Percentiles rank a stretch among this genome's conserved stretches.
These are phyloP conservation scores for Ennomos erosarius DNA, from an alignment of 2,888 invertebrate species.

Conservation along the genomic window DNA sequence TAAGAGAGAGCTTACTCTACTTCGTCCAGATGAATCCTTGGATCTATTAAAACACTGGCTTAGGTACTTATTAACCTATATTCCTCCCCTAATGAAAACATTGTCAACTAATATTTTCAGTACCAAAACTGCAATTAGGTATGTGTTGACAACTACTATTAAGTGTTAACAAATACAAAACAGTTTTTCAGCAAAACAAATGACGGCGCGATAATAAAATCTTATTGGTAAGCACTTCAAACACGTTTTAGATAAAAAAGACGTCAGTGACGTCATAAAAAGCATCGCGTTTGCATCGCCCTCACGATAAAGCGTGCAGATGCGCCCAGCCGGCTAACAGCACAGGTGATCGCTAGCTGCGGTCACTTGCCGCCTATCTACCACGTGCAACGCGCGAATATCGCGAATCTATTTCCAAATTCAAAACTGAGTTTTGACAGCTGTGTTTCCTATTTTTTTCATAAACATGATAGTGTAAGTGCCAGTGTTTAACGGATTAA, in stretches of 20 bases:
- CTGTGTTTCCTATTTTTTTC: conserved; percentile 30
- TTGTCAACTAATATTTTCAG: too few species aligned
- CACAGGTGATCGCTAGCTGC: conserved; percentile 61
- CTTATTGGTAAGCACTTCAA: not conserved
- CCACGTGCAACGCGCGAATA: conserved; percentile 65
- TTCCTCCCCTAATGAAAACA: too few species aligned
- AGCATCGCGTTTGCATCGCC: conserved; percentile 35
- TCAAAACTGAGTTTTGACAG: conserved; percentile 30
- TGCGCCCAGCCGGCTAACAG: conserved; percentile 38
- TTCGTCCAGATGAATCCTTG: too few species aligned
- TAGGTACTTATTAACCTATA: too few species aligned
- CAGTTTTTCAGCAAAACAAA: too few species aligned
- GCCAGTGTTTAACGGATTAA: conserved; percentile 33
- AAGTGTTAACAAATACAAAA: too few species aligned
- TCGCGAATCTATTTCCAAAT: conserved; percentile 31
- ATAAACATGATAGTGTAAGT: conserved; percentile 40
- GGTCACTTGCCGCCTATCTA: conserved; percentile 72
- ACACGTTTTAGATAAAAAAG: conserved; percentile 6
- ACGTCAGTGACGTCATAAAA: conserved; percentile 11
- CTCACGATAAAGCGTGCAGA: conserved; percentile 34
- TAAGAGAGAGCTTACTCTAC: too few species aligned
- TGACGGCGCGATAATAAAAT: too few species aligned
- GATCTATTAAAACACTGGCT: too few species aligned
- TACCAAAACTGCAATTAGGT: too few species aligned
- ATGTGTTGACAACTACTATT: too few species aligned